Evolutionary conservation across 2,888 invertebrate genomes (phyloP), one percentile per base, ranked within the genome.

Genomic region (Salticus scenicus): DNA sequence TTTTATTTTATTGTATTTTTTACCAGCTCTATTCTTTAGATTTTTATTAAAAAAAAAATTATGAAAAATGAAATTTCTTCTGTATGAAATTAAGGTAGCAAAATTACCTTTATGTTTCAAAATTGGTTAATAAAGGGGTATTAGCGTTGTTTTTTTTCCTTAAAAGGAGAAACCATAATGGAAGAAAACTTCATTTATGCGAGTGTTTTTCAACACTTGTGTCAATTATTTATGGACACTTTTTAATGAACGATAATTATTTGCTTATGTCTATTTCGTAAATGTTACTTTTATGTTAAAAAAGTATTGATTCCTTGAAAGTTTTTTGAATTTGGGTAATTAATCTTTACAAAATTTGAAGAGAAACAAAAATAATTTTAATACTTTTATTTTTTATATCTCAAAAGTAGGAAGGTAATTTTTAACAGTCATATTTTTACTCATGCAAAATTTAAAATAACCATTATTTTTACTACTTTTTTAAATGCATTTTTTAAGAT

Each of bases 121-220:
- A 57, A 57, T 57, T 57, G 57, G 20, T 57, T 57, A 57, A 57
- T 57, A 57, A 57, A 24, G 57, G 57, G 57, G 57, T 5, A 57
- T 57, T 57, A 57, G 57, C 24, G 57, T 20, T 57, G 20, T 57
- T n/a, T 17, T 57, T 24, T 24, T 24, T 57, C 24, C 2, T 5
- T 57, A 24, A 24, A 24, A 57, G 57, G 4, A 24, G 24, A 57
- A 24, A 57, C 57, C 20, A 12, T 57, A 57, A 24, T 24, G 24
- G 24, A 57, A 24, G 57, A 57, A 57, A 5, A 4, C 57, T 24
- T 5, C 57, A 57, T 57, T 57, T 57, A 57, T 57, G 57, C 1
- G 57, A 24, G 1, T 57, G 42, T 47, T 47, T 47, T 47, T 47
- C 42, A 47, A 47, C 42, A 37, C 10, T 47, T 47, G 7, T 7